phyloP scores from a whole-genome alignment of 2,888 invertebrate species.

The Orthonevra nobilis region DNA sequence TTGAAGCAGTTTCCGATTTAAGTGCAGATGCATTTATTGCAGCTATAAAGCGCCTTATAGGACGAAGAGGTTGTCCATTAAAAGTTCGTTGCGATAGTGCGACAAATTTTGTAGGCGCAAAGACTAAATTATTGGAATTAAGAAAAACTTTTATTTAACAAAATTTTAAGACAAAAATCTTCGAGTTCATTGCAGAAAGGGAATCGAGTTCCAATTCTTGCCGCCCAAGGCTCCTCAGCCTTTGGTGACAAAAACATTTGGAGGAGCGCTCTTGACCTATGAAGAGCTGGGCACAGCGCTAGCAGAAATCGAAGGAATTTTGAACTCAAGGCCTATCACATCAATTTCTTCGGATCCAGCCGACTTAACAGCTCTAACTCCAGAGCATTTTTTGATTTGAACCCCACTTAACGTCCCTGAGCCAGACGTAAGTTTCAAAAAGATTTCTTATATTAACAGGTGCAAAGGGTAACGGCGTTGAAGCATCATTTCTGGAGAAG shows the following conservation, averaged over 20 bases:
- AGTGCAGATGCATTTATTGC: slow-evolving; percentile 18
- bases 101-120: slow-evolving; percentile 32
- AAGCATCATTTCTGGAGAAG: no score
- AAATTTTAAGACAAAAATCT: slow-evolving; percentile 3
- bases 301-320: neutral
- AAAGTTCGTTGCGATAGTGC: slow-evolving; percentile 29
- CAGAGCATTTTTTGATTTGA: neutral
- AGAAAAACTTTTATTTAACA: slow-evolving; percentile 22
- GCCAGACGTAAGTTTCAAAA: no score
- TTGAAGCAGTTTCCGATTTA: slow-evolving; percentile 26
- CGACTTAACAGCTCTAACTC: neutral
- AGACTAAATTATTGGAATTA: slow-evolving; percentile 23
- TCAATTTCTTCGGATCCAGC: neutral
- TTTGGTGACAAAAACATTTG: neutral
- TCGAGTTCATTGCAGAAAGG: slow-evolving; percentile 15
- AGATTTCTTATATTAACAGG: no score
- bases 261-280: neutral
- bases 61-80: slow-evolving; percentile 11
- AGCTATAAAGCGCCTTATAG: slow-evolving; percentile 18
- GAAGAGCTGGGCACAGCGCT: neutral
- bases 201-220: slow-evolving; percentile 28
- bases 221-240: slow-evolving; percentile 14
- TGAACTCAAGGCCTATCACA: neutral
- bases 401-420: no score
- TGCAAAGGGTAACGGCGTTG: no score